These are phyloP conservation scores for Diarsia rubi DNA, from an alignment of 2,888 invertebrate genomes.

Conservation along the genomic window DNA sequence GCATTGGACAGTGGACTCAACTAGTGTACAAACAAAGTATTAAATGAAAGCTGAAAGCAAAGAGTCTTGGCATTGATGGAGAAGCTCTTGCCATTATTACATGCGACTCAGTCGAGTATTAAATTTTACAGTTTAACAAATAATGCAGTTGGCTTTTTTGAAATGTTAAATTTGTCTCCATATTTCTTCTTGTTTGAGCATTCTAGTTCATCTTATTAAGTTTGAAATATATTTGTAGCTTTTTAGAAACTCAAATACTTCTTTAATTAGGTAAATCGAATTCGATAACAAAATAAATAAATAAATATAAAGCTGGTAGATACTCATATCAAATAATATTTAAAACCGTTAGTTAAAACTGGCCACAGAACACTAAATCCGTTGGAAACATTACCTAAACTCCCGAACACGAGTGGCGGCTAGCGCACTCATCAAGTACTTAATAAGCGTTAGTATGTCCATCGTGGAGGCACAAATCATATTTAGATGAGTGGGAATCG, in stretches of 20 bases:
- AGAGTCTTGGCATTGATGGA: constrained; percentile 64
- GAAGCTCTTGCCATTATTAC: constrained; percentile 53
- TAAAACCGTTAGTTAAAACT: not conserved
- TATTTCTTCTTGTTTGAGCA: not conserved
- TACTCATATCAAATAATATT: not conserved
- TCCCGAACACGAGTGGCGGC: constrained; percentile 8
- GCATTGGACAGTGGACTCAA: constrained; percentile 55
- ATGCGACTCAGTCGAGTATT: constrained; percentile 34
- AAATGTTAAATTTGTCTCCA: not conserved
- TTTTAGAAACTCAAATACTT: not conserved
- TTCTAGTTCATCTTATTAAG: not conserved
- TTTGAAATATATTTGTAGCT: not conserved
- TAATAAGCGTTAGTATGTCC: constrained; percentile 48
- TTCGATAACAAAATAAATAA: not conserved
- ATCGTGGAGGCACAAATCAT: constrained; percentile 34
- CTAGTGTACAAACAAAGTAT: constrained; percentile 68
- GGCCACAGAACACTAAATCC: constrained; percentile 23
- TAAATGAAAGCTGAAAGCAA: constrained; percentile 70
- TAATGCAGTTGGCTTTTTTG: not conserved
- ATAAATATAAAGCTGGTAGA: not conserved
- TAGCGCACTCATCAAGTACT: constrained; percentile 30
- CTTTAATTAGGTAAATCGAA: not conserved
- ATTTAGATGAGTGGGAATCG: constrained; percentile 43
- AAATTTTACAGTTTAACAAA: constrained; percentile 17
- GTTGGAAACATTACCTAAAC: constrained; percentile 19